Percentiles rank a stretch among this genome's conserved stretches.
phyloP scores from a whole-genome alignment of 2,113 vertebrate species.

The Microcebus lehilahytsara region DNA sequence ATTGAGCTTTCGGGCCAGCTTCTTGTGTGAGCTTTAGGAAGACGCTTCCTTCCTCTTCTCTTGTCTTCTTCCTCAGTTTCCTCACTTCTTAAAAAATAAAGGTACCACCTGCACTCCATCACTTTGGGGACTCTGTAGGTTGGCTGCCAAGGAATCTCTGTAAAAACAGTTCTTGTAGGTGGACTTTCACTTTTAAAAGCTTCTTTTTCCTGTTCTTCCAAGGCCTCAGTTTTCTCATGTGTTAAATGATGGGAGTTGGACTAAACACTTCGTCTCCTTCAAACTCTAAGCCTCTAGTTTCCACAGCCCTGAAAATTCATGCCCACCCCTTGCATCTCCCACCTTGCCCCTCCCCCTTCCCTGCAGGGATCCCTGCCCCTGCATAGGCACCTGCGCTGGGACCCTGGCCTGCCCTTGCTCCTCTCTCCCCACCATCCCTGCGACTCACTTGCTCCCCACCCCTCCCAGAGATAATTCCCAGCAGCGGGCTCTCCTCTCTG shows the following conservation, averaged over 20 bases:
- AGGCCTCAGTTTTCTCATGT: not conserved
- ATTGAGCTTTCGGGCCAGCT: not conserved
- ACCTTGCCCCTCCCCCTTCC: too few species aligned
- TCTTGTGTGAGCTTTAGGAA: not conserved
- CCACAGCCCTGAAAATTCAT: not conserved
- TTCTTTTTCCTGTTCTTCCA: not conserved
- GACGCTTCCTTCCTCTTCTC: not conserved
- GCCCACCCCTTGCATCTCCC: not conserved
- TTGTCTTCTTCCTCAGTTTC: not conserved
- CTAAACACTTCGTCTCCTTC: not conserved
- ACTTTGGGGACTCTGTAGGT: too few species aligned
- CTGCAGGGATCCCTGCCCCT: not conserved
- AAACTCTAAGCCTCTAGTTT: not conserved
- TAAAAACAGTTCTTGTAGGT: not conserved
- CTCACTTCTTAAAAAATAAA: not conserved
- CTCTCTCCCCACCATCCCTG: not conserved
- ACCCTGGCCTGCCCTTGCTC: slow-evolving; percentile 25
- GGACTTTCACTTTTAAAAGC: not conserved
- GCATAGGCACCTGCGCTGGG: not conserved
- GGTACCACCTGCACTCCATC: rapidly evolving
- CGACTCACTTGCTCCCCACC: slow-evolving; percentile 73
- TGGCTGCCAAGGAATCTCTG: not conserved
- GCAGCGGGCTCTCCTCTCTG: slow-evolving; percentile 75
- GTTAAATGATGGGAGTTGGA: not conserved
- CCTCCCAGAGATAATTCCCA: slow-evolving; percentile 79